A percentile compares a stretch with the other conserved stretches of the same genome.
Evolutionary conservation across 2,888 invertebrate species (phyloP).

Genomic region (Spodoptera exigua): DNA sequence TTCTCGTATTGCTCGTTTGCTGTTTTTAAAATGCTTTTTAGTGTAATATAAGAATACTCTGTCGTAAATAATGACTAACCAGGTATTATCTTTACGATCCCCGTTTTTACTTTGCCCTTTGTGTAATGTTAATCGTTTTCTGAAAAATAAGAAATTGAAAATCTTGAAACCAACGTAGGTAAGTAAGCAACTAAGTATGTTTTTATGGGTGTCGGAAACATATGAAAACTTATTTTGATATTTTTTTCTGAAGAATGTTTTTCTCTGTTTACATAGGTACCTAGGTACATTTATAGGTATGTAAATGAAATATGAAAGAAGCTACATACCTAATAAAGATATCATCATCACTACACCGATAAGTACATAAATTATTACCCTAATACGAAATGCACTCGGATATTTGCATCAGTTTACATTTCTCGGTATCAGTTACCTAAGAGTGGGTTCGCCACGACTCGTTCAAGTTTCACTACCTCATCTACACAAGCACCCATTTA

Average conservation of each 20-base stretch:
- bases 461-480: constrained; percentile 33
- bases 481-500: constrained; percentile 51
- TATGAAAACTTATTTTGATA: neutral
- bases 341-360: too few species aligned
- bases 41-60: constrained; percentile 57
- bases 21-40: constrained; percentile 70
- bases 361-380: too few species aligned
- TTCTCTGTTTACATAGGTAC: too few species aligned
- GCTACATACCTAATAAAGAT: too few species aligned
- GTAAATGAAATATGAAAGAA: too few species aligned
- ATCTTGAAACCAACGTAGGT: constrained; percentile 18
- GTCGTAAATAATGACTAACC: constrained; percentile 68
- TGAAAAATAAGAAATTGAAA: constrained; percentile 38
- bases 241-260: neutral
- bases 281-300: too few species aligned
- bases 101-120: constrained; percentile 47
- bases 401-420: too few species aligned
- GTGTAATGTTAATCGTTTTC: constrained; percentile 44
- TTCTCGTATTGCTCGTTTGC: constrained; percentile 73
- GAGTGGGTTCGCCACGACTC: constrained; percentile 1
- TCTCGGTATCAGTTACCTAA: too few species aligned
- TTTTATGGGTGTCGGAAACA: neutral
- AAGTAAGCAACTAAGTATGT: constrained; percentile 26
- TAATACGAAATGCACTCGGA: too few species aligned
- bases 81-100: constrained; percentile 59